Base-by-base conservation (phyloP, 2,888 invertebrate species). In the Pomacea canaliculata region DNA sequence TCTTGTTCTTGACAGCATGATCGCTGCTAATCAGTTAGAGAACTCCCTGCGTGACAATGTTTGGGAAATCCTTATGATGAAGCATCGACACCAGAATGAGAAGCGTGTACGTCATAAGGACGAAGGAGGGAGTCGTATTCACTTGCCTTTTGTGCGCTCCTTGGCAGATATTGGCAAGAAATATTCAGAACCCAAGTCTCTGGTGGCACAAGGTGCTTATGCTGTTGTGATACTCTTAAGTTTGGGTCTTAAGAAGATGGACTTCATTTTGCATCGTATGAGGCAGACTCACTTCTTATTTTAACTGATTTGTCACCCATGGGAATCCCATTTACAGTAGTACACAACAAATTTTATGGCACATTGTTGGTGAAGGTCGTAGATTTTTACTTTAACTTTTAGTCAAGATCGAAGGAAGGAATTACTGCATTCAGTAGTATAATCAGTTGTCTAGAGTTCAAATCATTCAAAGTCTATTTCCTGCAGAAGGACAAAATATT, bases 131-230 rank as follows among this genome's bases (percentile, higher is more conserved):
- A 83, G 84, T 71, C 84, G 83, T 70, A 83, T 85, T 65, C 93
- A 95, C 82, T 92, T 91, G 27, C 90, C 90, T 3, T 81, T 90
- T 59, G 89, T 91, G 73, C 83, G 99, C 80, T 98, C 98, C 12
- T 92, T 99, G 85, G 97, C 98, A 46, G 99, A 99, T 90, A 99
- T 99, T 87, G 97, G 97, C 83, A 93, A 95, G 81, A 97, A 97
- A 91, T 96, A 97, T 91, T 98, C 98, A 72, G 86, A 88, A 69
- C 88, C 88, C 18, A 84, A 83, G 65, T 73, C 75, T 27, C 76
- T 84, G 12, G 66, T 70, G 18, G 56, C 70, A 37, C 80, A 83
- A 71, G 79, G 80, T 72, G 71, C 70, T 70, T 68, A 76, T 37
- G 37, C 4, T 37, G 37, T 37, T 37, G 37, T 37, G 3, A 37